Evolutionary conservation across 2,797 vertebrate genomes (phyloP).

Genomic region (Mallotus villosus): DNA sequence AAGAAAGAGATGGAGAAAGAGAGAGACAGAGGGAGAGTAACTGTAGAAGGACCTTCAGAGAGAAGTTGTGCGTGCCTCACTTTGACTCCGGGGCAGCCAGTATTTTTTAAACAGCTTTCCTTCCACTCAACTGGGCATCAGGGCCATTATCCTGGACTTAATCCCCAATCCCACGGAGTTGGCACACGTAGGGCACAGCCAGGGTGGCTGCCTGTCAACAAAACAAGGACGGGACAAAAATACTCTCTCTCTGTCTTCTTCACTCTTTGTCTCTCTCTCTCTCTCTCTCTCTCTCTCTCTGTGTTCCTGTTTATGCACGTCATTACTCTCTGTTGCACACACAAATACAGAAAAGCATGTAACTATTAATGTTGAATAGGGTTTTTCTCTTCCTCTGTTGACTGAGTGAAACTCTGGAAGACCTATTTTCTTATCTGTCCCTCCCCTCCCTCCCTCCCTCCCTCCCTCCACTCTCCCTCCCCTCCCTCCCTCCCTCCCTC

Average conservation of each 20-base stretch:
- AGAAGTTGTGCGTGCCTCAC: conserved; percentile 36
- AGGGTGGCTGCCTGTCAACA: conserved; percentile 70
- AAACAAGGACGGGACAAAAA: conserved; percentile 63
- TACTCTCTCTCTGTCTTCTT: conserved; percentile 41
- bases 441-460: too few relatives aligned
- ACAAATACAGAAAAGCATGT: too few relatives aligned
- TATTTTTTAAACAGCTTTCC: conserved; percentile 80
- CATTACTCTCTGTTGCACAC: conserved; percentile 36
- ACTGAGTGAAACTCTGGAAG: too few relatives aligned
- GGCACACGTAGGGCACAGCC: conserved; percentile 69
- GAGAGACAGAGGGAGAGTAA: background rate
- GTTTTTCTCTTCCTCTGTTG: too few relatives aligned
- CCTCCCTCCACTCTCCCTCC: too few relatives aligned
- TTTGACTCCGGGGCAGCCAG: conserved; percentile 68
- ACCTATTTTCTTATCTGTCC: too few relatives aligned
- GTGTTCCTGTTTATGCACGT: conserved; percentile 51
- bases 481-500: too few relatives aligned
- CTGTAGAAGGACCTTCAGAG: background rate
- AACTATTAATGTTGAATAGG: too few relatives aligned
- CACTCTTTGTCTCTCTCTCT: conserved; percentile 11
- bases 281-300: conserved; percentile 55
- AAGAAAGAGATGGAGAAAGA: background rate
- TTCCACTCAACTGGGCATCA: conserved; percentile 79
- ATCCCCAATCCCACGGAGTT: conserved; percentile 76
- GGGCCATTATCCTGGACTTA: conserved; percentile 78